Evolutionary conservation across 1,140 invertebrate genomes (phyloP), one percentile per base, ranked within the genome.

Genomic region (Tetramorium simillimum): DNA sequence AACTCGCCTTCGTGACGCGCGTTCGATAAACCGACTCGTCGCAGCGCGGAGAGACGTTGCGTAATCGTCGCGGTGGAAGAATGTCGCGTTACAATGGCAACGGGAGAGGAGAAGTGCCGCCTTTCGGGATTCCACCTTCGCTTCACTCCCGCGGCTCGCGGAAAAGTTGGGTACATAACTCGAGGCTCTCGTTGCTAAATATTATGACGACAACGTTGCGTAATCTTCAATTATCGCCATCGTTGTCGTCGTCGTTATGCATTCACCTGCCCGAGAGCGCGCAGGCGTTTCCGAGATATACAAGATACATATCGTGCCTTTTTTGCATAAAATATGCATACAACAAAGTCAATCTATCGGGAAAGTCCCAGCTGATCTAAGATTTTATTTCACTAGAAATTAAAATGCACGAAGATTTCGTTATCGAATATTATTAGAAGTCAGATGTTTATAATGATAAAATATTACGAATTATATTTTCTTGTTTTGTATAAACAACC

Each of bases 171-270:
- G 70, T 70, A 76, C 56, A 77, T 76, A 73, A 60, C 75, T 49
- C 62, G 63, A 46, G 53, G 60, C 40, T 77, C 84, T 77, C 80
- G 67, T 92, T 85, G 82, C 89, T 91, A 91, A 92, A 92, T 80
- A 89, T 92, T 92, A 92, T 88, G 89, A 78, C 88, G 86, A 90
- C 85, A 51, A 51, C 49, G 86, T 92, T 92, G 76, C 85, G 91
- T 72, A 92, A 92, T 76, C n/a, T 85, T 90, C 87, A 90, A 90
- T 92, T 91, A 92, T 92, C 85, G 77, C 78, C 65, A 28, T 87
- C 77, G 78, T 91, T 53, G 75, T 89, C 76, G 24, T 62, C 67
- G 78, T 77, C 51, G 69, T 85, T 76, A 85, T 46, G 77, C 76
- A 67, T 88, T 81, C 78, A 81, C 60, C 33, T 72, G 58, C 21